Conservation (phyloP, 2,113 vertebrate genomes). For the Uria aalge region DNA sequence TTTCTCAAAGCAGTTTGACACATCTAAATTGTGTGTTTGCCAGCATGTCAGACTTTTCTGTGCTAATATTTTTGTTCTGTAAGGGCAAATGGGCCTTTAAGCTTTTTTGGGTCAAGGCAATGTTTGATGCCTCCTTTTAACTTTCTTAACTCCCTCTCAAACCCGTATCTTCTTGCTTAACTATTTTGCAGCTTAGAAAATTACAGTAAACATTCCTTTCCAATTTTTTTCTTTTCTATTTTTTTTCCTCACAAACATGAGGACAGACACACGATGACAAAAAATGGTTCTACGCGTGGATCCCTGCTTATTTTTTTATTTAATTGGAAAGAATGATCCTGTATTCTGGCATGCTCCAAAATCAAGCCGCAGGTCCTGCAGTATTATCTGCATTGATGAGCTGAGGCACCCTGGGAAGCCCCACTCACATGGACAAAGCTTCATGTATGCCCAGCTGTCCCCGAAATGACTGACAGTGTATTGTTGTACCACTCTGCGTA, state of each 20-base stretch:
- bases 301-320: neutral
- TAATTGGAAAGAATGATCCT: neutral
- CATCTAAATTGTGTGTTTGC: neutral
- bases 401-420: neutral
- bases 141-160: neutral
- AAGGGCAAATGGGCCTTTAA: neutral
- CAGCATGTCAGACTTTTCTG: neutral
- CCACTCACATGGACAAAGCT: neutral
- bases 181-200: neutral
- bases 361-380: neutral
- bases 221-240: neutral
- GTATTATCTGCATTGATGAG: neutral
- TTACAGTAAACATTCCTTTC: neutral
- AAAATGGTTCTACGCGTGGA: neutral
- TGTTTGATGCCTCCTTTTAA: neutral
- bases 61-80: neutral
- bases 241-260: neutral
- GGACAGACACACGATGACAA: neutral
- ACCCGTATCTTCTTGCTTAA: neutral
- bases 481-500: neutral
- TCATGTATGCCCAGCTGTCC: neutral
- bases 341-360: neutral
- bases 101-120: neutral
- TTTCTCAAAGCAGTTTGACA: neutral
- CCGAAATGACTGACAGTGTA: neutral